phyloP scores from a whole-genome alignment of 2,113 vertebrate species.

The Eretmochelys imbricata region DNA sequence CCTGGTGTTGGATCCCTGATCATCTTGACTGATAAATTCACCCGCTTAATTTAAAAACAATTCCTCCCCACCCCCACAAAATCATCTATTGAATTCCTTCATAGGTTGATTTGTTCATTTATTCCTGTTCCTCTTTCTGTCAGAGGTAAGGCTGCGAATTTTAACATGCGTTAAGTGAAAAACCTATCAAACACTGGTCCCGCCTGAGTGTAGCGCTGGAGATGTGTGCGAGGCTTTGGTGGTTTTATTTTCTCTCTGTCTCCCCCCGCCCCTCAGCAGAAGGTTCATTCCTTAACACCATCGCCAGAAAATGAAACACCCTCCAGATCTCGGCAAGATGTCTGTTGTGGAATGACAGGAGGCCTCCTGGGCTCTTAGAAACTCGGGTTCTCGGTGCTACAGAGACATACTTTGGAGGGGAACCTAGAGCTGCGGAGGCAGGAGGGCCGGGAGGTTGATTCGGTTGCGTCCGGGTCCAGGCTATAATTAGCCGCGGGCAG shows the following conservation, averaged over 20 bases:
- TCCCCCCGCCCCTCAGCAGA: fast-evolving
- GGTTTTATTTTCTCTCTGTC: neutral
- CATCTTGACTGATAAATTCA: neutral
- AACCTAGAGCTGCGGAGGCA: neutral
- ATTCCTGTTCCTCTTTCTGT: neutral
- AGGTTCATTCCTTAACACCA: neutral
- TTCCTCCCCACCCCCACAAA: neutral
- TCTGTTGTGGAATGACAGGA: neutral
- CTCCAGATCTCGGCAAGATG: neutral
- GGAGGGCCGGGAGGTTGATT: neutral
- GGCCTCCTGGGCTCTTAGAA: neutral
- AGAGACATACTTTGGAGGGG: neutral
- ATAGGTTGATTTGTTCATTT: neutral
- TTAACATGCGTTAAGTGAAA: neutral
- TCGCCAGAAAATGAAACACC: neutral
- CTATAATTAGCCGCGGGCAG: neutral
- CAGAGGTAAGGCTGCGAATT: neutral
- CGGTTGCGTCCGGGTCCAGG: neutral
- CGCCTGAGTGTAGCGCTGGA: neutral
- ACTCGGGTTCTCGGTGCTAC: neutral
- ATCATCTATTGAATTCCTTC: neutral
- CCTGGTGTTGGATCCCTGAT: neutral
- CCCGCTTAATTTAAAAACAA: neutral
- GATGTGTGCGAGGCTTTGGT: neutral
- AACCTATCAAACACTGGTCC: neutral